Base-by-base conservation (phyloP, 2,888 invertebrate species). In the Thereva nobilitata region DNA sequence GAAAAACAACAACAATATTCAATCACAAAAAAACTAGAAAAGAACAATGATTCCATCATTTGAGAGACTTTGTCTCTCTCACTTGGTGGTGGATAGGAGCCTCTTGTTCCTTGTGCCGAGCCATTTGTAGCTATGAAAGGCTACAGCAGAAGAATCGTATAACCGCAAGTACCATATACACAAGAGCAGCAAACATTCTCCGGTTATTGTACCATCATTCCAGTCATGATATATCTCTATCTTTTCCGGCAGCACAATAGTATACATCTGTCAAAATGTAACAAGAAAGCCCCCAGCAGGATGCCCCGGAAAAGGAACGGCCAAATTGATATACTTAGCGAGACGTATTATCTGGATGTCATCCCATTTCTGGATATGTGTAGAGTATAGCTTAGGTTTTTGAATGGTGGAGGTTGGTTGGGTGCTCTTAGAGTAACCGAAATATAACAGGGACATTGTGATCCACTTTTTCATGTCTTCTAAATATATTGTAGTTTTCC, bases 271-370 rank as follows among this genome's bases (percentile, higher is more conserved):
- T 68, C 66, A 66, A 68, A 68, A 66, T 55, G 45, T 42, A 57
- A 52, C 52, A 53, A 23, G 55, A 57, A 68, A 65, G 54, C 50
- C 47, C 34, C 53, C 12, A 64, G 67, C 45, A 37, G 47, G 37
- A 38, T 12, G 40, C 8, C 23, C 57, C 10, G 47, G 49, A 49
- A 42, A 34, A 66, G 52, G 53, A n/a, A 23, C 38, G 49, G 52
- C 66, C 55, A 68, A 68, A 68, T 66, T 68, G 66, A 68, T 68
- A 68, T 66, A 66, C 64, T 68, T 68, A 68, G 63, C 64, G 66
- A 66, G 66, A 66, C 49, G 50, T 54, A 68, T 68, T 68, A 68
- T 68, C 66, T 50, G 63, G 52, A 68, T 68, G 66, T 64, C 66
- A 66, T 53, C 63, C 50, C 35, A 49, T 61, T 61, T 47, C 47